These are phyloP conservation scores for Rhea americana DNA, from an alignment of 2,113 vertebrate species.

Conservation along the genomic window DNA sequence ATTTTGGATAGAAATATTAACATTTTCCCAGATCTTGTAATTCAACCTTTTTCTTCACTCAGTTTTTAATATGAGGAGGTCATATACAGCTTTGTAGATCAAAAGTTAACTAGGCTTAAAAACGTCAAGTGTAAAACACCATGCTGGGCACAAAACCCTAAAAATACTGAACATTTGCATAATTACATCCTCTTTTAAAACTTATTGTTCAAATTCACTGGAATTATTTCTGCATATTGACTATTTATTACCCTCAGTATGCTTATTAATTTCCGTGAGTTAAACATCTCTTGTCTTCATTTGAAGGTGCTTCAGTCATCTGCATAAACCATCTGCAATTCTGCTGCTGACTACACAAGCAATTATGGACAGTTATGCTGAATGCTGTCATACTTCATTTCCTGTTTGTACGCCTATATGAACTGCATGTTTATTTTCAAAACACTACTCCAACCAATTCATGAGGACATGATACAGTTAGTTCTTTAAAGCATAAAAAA, in stretches of 20 bases:
- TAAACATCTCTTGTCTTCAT: background rate
- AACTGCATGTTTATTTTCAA: constrained; percentile 37
- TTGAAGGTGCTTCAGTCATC: background rate
- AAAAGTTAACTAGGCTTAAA: background rate
- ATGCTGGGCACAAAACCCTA: background rate
- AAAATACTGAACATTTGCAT: background rate
- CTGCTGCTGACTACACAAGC: background rate
- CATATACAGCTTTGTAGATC: background rate
- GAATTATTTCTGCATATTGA: background rate
- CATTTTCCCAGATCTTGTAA: background rate
- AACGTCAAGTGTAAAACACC: background rate
- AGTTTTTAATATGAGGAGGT: background rate
- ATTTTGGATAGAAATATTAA: background rate
- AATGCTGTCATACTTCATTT: background rate
- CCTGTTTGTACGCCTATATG: background rate
- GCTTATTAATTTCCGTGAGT: background rate
- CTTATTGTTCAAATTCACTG: background rate
- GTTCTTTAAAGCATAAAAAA: constrained; percentile 37
- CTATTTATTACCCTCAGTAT: background rate
- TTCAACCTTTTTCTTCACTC: background rate
- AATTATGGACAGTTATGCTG: constrained; percentile 24
- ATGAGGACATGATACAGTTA: constrained; percentile 1
- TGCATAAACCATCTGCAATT: background rate
- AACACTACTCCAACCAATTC: constrained; percentile 38
- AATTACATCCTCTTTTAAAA: background rate